Evolutionary conservation across 2,113 vertebrate species (phyloP).

Genomic region (Notarius quadriscutis): DNA sequence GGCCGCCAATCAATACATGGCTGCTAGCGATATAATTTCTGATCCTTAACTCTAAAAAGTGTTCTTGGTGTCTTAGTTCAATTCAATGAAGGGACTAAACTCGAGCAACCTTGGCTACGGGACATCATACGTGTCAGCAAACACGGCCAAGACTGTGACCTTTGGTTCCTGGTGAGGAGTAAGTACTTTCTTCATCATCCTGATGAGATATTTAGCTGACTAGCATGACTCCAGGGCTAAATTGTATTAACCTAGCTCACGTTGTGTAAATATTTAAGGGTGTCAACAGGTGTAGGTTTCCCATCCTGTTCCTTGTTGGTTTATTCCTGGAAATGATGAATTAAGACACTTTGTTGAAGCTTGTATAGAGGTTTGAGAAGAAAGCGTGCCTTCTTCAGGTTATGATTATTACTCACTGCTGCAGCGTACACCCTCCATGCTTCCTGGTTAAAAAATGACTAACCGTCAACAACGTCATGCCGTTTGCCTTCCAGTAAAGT

Average conservation of each 20-base stretch:
- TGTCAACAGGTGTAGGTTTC: background rate
- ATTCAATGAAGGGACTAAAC: too few relatives aligned
- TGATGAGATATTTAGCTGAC: background rate
- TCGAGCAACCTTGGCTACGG: background rate
- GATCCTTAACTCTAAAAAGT: too few relatives aligned
- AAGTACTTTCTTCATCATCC: background rate
- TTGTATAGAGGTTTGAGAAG: background rate
- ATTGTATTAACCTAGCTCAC: background rate
- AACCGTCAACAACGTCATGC: background rate
- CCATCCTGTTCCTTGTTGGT: background rate
- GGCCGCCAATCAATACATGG: too few relatives aligned
- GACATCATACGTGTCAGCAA: background rate
- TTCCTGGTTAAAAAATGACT: constrained; percentile 26
- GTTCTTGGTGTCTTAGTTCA: too few relatives aligned
- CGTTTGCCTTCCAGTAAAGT: constrained; percentile 19
- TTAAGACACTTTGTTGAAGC: background rate
- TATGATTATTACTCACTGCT: background rate
- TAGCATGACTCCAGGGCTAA: too few relatives aligned
- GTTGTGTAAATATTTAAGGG: background rate
- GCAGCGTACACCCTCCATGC: background rate
- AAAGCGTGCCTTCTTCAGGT: background rate
- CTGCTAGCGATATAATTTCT: too few relatives aligned
- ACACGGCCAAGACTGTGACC: background rate
- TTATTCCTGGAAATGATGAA: background rate
- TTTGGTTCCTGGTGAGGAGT: background rate